Base-by-base conservation (phyloP, 1,140 invertebrate species). In the Trypoxylus dichotomus region DNA sequence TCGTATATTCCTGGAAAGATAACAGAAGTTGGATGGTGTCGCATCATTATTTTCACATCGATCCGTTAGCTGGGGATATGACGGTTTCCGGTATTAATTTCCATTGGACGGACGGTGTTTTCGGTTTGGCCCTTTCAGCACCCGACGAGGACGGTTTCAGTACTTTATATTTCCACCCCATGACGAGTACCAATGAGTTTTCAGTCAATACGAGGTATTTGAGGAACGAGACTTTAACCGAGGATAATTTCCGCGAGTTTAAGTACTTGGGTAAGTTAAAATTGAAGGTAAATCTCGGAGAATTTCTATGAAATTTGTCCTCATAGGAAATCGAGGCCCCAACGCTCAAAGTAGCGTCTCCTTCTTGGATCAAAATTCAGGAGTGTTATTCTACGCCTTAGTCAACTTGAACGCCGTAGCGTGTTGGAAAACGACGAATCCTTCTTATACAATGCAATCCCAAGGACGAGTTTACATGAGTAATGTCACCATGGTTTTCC, bases 91-190 rank as follows among this genome's bases (percentile, higher is more conserved):
- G 92, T 32, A 88, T 92, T 37, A 90, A 90, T 76, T 95, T 94
- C 83, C 90, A 91, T 78, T 94, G 93, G 93, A 90, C 89, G 6
- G 94, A 95, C 82, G 93, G 92, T 8, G 82, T 95, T 0, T 94
- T 94, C 75, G 93, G 93, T 0, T 83, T 94, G 63, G 91, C 91
- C 0, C 71, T 85, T 3, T 90, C 90, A 2, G 89, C 89, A 6
- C 89, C 91, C 0, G 88, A 89, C 63, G 79, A 85, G 1, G 90
- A 93, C 77, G 92, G 92, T 32, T 93, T 87, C 82, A 91, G 93
- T 76, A 93, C 90, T 0, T 82, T 94, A 2, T 95, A 93, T 80
- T 95, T 94, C 87, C 93, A 94, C 84, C 92, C 93, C 0, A 88
- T 95, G 80, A 90, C 91, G 11, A 94, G 93, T 78, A 91, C 88